Conservation (phyloP, 1,140 invertebrate genomes). For the Ephestia elutella region DNA sequence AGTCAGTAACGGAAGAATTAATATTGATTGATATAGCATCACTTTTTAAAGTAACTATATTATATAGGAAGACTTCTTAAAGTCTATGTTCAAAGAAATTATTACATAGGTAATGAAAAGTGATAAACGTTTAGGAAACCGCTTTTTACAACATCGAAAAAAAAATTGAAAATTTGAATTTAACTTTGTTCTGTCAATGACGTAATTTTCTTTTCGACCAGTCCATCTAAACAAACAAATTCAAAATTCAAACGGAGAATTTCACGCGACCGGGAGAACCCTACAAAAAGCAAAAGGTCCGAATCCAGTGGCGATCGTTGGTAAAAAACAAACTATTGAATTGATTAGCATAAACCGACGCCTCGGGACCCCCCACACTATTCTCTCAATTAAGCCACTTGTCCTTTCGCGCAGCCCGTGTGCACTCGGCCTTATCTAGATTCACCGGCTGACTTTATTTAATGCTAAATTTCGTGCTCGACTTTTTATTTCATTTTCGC, state of each 20-base stretch:
- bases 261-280: slow-evolving; percentile 29
- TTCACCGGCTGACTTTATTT: slow-evolving; percentile 51
- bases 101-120: no score
- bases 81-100: no score
- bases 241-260: slow-evolving; percentile 18
- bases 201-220: not conserved
- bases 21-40: no score
- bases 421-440: slow-evolving; percentile 53
- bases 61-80: no score
- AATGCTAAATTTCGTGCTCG: slow-evolving; percentile 30
- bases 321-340: slow-evolving; percentile 65
- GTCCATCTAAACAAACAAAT: not conserved
- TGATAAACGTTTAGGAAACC: no score
- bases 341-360: slow-evolving; percentile 69
- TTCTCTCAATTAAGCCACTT: slow-evolving; percentile 66
- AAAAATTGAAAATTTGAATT: no score
- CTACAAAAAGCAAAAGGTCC: slow-evolving; percentile 40
- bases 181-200: no score
- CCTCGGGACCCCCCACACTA: slow-evolving; percentile 55
- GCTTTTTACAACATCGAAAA: no score
- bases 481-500: slow-evolving; percentile 4
- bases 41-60: no score
- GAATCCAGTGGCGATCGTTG: slow-evolving; percentile 47
- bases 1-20: no score
- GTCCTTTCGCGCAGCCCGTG: slow-evolving; percentile 53